Conservation (phyloP, 2,888 invertebrate genomes). For the Rotaria socialis region DNA sequence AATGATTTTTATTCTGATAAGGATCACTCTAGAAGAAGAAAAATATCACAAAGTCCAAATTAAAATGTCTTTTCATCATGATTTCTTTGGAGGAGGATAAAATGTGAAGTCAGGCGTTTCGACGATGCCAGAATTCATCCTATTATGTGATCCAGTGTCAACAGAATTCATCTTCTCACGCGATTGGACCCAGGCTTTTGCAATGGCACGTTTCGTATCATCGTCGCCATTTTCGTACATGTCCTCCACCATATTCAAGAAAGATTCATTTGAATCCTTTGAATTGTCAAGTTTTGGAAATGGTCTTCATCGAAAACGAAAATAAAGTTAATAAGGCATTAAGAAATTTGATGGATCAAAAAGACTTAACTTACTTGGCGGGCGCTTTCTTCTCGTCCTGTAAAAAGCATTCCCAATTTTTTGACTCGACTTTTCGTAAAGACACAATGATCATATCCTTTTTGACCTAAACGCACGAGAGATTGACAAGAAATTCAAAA, state of each 20-base stretch:
- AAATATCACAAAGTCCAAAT: neutral
- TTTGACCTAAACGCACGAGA: conserved; percentile 54
- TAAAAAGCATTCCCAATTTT: conserved; percentile 78
- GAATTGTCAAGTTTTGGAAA: conserved; percentile 61
- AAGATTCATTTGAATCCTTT: conserved; percentile 67
- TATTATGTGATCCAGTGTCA: neutral
- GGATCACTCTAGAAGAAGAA: neutral
- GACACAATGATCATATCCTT: conserved; percentile 70
- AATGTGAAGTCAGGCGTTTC: neutral
- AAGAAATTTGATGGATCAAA: neutral
- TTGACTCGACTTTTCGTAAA: conserved; percentile 66
- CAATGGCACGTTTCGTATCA: conserved; percentile 85
- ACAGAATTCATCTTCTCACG: conserved; percentile 59
- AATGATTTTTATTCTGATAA: neutral
- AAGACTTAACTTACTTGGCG: neutral
- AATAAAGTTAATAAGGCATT: neutral
- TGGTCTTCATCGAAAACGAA: conserved; percentile 1
- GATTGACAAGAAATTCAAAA: neutral
- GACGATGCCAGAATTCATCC: neutral
- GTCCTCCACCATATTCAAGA: conserved; percentile 85
- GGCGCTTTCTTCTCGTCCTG: conserved; percentile 73
- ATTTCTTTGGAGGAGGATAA: neutral
- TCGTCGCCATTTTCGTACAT: conserved; percentile 89
- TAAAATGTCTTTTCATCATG: neutral
- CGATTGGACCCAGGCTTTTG: conserved; percentile 83